These are phyloP conservation scores for Stomatorhinus walkeri DNA, from an alignment of 2,797 vertebrate species.

Conservation along the genomic window DNA sequence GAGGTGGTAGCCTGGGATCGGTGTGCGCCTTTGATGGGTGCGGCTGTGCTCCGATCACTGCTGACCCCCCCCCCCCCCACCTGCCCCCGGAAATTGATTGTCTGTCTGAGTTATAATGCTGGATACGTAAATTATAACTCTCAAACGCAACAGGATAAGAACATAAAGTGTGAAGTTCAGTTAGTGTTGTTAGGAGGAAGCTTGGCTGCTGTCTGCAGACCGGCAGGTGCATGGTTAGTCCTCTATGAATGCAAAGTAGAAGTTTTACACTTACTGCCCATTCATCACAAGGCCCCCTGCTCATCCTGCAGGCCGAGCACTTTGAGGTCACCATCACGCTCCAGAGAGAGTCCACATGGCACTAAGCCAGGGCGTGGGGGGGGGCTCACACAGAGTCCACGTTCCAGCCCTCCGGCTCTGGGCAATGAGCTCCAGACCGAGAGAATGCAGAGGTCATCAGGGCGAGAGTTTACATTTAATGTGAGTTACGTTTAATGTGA, in stretches of 20 bases:
- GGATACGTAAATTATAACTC: background rate
- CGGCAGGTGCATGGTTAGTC: background rate
- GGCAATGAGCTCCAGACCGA: constrained; percentile 62
- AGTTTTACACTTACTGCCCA: background rate
- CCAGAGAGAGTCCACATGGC: background rate
- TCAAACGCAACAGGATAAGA: background rate
- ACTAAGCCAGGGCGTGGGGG: background rate
- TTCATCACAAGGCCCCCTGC: background rate
- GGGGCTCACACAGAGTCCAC: background rate
- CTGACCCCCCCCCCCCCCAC: background rate
- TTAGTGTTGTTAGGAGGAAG: background rate
- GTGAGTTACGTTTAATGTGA: too few species aligned
- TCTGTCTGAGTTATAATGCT: background rate
- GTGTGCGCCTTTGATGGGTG: background rate
- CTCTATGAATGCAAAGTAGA: constrained; percentile 36
- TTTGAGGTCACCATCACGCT: background rate
- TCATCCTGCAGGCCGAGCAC: background rate
- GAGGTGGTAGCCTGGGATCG: background rate
- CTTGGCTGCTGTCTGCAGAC: background rate
- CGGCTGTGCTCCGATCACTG: background rate
- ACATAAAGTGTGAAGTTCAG: background rate
- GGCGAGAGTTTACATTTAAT: background rate
- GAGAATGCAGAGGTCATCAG: constrained; percentile 12
- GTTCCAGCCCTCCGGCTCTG: constrained; percentile 11
- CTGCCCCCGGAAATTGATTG: background rate